Percentiles rank a stretch among this genome's conserved stretches.
These are phyloP conservation scores for Arvicanthis niloticus DNA, from an alignment of 2,113 vertebrate species.

Conservation along the genomic window DNA sequence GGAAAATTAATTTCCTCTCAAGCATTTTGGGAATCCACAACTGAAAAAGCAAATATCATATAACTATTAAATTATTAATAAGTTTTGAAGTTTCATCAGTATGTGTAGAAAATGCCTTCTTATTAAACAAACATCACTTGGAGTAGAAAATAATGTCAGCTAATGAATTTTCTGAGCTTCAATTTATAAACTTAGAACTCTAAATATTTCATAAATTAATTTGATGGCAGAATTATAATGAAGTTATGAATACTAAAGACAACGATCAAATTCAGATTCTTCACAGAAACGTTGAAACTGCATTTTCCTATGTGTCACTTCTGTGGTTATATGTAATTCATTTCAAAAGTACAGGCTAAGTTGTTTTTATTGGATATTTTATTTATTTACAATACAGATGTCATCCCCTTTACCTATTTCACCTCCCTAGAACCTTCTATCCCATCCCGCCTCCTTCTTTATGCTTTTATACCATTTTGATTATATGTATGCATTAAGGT, in stretches of 20 bases:
- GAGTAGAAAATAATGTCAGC: not conserved
- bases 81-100: not conserved
- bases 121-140: not conserved
- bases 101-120: slow-evolving; percentile 12
- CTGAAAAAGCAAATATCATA: not conserved
- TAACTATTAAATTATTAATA: not conserved
- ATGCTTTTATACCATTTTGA: too few relatives aligned
- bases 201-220: not conserved
- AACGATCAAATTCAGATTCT: not conserved
- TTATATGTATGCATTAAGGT: too few relatives aligned
- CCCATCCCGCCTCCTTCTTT: too few relatives aligned
- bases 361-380: too few relatives aligned
- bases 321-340: not conserved
- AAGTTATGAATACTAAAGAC: not conserved
- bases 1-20: not conserved
- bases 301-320: not conserved
- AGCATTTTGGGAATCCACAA: not conserved
- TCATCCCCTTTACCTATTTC: too few relatives aligned
- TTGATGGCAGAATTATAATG: not conserved
- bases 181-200: not conserved
- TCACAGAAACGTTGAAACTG: not conserved
- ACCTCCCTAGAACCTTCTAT: too few relatives aligned
- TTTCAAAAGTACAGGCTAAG: not conserved
- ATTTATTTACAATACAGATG: too few relatives aligned
- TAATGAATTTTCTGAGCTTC: slow-evolving; percentile 1